phyloP scores from a whole-genome alignment of 1,140 invertebrate genomes.

The Heliconius congener region DNA sequence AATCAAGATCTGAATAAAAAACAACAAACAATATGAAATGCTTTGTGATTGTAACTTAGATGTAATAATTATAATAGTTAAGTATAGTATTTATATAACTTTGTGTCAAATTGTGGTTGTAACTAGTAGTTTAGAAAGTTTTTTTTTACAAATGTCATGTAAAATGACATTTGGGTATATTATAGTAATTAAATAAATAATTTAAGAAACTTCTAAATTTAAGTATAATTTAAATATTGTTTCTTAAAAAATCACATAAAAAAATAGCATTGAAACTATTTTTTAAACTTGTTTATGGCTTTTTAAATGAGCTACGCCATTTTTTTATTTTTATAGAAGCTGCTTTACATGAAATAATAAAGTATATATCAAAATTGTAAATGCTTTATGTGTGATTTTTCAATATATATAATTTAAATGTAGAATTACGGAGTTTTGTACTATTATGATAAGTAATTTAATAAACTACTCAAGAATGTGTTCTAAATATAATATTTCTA shows the following conservation, averaged over 20 bases:
- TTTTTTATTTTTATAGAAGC: background rate
- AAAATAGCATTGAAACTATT: too few species aligned
- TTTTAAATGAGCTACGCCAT: background rate
- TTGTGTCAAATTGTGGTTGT: constrained; percentile 2
- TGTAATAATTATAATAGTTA: too few species aligned
- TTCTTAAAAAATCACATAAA: too few species aligned
- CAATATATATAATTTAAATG: background rate
- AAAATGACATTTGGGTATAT: background rate
- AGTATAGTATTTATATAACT: background rate
- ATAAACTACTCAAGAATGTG: background rate
- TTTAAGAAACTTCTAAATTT: too few species aligned
- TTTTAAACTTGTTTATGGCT: too few species aligned
- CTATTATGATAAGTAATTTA: background rate
- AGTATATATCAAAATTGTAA: too few species aligned
- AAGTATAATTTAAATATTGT: too few species aligned
- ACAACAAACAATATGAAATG: too few species aligned
- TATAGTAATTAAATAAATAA: background rate
- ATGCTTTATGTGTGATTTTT: too few species aligned
- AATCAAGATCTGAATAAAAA: too few species aligned
- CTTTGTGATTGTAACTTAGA: too few species aligned
- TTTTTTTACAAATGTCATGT: background rate
- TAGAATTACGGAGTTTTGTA: background rate
- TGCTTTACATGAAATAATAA: too few species aligned
- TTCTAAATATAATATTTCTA: background rate
- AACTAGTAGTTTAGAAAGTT: background rate